phyloP scores from a whole-genome alignment of 2,888 invertebrate species.

The Seira ritae region DNA sequence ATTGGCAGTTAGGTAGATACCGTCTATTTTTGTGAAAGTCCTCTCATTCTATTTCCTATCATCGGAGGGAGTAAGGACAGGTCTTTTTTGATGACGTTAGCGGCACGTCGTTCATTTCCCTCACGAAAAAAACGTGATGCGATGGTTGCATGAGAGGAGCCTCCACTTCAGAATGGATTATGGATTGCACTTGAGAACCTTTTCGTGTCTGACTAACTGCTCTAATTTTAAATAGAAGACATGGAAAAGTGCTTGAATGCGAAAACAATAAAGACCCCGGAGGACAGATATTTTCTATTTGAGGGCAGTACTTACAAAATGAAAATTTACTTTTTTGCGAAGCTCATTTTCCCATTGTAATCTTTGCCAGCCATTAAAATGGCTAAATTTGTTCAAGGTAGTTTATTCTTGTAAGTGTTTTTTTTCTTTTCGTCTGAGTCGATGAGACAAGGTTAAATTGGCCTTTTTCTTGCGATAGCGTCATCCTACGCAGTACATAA shows the following conservation, averaged over 20 bases:
- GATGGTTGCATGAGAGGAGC: not conserved
- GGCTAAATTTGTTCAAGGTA: constrained; percentile 21
- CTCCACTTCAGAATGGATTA: not conserved
- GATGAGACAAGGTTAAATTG: not conserved
- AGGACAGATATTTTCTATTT: not conserved
- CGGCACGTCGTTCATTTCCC: constrained; percentile 10
- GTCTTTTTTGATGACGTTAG: constrained; percentile 11
- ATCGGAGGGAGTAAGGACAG: not conserved
- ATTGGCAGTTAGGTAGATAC: not conserved
- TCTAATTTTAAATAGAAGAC: constrained; percentile 2
- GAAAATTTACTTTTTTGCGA: constrained; percentile 1
- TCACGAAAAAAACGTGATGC: not conserved
- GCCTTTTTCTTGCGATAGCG: constrained; percentile 20
- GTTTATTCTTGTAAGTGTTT: not conserved
- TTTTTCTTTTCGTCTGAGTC: constrained; percentile 4
- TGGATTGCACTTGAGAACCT: not conserved
- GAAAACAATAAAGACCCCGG: constrained; percentile 18
- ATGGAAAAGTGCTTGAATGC: not conserved
- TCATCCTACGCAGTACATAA: constrained; percentile 57
- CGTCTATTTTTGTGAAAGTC: too few species aligned
- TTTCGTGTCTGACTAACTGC: constrained; percentile 7
- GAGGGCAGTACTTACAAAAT: too few species aligned
- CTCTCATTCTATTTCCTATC: too few species aligned
- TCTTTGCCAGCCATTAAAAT: constrained; percentile 5
- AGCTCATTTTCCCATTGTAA: not conserved